Evolutionary conservation across 2,888 invertebrate species (phyloP).

Genomic region (Neuroscelio doddi): DNA sequence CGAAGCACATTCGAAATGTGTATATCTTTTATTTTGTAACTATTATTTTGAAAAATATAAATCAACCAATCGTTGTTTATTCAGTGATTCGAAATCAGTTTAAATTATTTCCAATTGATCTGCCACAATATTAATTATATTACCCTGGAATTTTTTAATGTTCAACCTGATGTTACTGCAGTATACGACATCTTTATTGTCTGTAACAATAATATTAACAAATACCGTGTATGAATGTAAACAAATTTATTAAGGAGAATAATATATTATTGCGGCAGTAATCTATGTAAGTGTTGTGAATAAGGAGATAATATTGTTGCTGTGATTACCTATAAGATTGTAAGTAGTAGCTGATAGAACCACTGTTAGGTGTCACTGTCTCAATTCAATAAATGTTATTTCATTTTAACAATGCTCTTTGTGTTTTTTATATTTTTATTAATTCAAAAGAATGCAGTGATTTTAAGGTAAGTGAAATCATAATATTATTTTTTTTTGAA

Average conservation of each 20-base stretch:
- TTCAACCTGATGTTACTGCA: constrained; percentile 37
- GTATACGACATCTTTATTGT: constrained; percentile 44
- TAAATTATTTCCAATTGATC: background rate
- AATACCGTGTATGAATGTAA: constrained; percentile 67
- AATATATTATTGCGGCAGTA: constrained; percentile 71
- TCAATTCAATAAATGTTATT: constrained; percentile 72
- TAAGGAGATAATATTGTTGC: constrained; percentile 73
- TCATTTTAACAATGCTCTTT: constrained; percentile 70
- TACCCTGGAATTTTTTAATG: background rate
- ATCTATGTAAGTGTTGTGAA: constrained; percentile 73
- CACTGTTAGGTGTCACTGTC: constrained; percentile 71
- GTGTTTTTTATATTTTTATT: too few relatives aligned
- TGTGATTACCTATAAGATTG: constrained; percentile 73
- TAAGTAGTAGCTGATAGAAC: constrained; percentile 70
- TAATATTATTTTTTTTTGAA: too few relatives aligned
- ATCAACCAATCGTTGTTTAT: too few relatives aligned
- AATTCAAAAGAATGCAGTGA: too few relatives aligned
- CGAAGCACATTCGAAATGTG: constrained; percentile 3
- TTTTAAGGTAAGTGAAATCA: background rate
- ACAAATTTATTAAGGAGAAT: constrained; percentile 67
- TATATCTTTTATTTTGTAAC: background rate
- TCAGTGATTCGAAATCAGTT: too few relatives aligned
- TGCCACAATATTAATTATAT: background rate
- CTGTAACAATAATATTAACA: constrained; percentile 64
- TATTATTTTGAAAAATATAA: background rate